A percentile compares a stretch with the other conserved stretches of the same genome.
phyloP scores from a whole-genome alignment of 2,888 invertebrate genomes.

The Gisinianus flammeolus region DNA sequence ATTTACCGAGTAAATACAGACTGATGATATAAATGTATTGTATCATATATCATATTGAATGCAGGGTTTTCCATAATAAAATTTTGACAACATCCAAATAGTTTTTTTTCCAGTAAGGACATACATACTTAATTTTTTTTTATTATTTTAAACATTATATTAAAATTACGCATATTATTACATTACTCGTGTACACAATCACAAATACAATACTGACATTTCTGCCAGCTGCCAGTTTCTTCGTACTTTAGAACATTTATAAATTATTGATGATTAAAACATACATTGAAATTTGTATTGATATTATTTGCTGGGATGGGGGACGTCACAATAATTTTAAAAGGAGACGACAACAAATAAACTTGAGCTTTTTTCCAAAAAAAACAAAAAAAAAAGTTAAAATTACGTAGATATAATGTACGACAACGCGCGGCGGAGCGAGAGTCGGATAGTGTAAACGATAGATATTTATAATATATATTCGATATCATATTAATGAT shows the following conservation, averaged over 20 bases:
- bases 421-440: neutral
- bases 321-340: neutral
- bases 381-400: neutral
- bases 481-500: neutral
- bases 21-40: neutral
- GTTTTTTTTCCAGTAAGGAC: neutral
- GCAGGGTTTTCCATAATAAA: neutral
- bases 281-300: neutral
- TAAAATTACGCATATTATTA: neutral
- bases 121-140: neutral
- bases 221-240: neutral
- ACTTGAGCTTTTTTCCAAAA: neutral
- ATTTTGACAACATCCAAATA: neutral
- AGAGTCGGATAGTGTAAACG: neutral
- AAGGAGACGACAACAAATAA: neutral
- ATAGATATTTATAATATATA: neutral
- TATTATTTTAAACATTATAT: neutral
- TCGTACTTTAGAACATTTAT: neutral
- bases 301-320: neutral
- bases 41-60: neutral
- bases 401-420: neutral
- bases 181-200: neutral
- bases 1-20: neutral
- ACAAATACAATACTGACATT: neutral
- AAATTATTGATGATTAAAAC: neutral